Percentiles rank a stretch among this genome's conserved stretches.
These are phyloP conservation scores for Erannis defoliaria DNA, from an alignment of 2,888 invertebrate species.

Conservation along the genomic window DNA sequence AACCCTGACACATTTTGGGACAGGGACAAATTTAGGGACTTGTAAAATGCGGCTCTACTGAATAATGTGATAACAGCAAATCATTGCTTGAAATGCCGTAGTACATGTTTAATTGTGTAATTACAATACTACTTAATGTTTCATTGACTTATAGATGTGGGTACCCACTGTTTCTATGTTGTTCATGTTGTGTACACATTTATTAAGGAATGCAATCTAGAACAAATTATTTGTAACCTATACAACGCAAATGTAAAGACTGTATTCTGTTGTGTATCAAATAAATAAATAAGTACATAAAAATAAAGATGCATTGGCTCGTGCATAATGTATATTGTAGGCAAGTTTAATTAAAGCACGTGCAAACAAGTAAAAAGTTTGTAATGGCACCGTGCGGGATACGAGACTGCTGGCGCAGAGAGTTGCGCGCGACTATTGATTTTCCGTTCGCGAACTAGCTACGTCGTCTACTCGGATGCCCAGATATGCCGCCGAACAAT, in stretches of 20 bases:
- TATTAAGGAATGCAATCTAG: too few species aligned
- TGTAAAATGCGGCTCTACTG: not conserved
- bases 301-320: slow-evolving; percentile 14
- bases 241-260: too few species aligned
- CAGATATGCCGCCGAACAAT: slow-evolving; percentile 50
- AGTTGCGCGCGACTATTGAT: slow-evolving; percentile 84
- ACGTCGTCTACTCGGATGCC: slow-evolving; percentile 61
- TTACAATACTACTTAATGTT: too few species aligned
- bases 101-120: too few species aligned
- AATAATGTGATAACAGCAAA: not conserved
- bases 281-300: not conserved
- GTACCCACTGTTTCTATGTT: too few species aligned
- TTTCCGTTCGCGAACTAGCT: slow-evolving; percentile 62
- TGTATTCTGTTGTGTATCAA: too few species aligned
- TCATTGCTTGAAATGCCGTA: not conserved
- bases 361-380: slow-evolving; percentile 67
- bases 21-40: too few species aligned
- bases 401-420: slow-evolving; percentile 44
- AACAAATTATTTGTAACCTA: too few species aligned
- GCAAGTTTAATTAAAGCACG: slow-evolving; percentile 51
- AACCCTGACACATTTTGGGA: too few species aligned
- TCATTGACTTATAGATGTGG: too few species aligned
- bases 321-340: slow-evolving; percentile 23
- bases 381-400: slow-evolving; percentile 48
- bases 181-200: too few species aligned